A percentile compares a stretch with the other conserved stretches of the same genome.
phyloP scores from a whole-genome alignment of 1,140 invertebrate genomes.

The Lepidurus packardi region DNA sequence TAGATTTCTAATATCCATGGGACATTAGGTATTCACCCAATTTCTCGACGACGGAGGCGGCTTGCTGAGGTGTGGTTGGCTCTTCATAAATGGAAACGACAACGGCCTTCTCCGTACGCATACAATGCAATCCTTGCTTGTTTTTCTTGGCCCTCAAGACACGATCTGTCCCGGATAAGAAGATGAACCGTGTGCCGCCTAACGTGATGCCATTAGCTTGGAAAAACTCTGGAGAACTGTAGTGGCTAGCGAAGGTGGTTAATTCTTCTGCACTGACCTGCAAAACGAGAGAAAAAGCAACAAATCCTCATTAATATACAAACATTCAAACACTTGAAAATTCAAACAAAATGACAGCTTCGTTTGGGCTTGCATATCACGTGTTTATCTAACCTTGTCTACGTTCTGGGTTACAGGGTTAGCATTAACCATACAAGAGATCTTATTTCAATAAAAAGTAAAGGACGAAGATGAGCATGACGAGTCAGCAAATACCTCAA shows the following conservation, averaged over 20 bases:
- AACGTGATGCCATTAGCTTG: conserved; percentile 64
- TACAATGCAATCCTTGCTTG: conserved; percentile 85
- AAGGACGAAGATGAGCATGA: neutral
- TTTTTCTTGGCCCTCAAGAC: conserved; percentile 85
- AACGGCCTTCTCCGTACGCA: conserved; percentile 88
- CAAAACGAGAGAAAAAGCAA: conserved; percentile 41
- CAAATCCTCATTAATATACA: conserved; percentile 41
- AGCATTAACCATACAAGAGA: neutral
- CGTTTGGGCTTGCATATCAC: conserved; percentile 38
- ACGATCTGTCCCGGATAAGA: conserved; percentile 81
- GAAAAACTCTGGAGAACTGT: conserved; percentile 33
- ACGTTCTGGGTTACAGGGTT: conserved; percentile 31
- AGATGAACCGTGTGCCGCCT: conserved; percentile 83
- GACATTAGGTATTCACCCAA: conserved; percentile 89
- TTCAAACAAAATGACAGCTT: conserved; percentile 33
- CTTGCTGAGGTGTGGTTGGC: conserved; percentile 88
- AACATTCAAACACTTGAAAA: conserved; percentile 43
- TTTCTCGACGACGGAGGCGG: conserved; percentile 88
- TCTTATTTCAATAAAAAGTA: neutral
- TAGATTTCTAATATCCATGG: conserved; percentile 72
- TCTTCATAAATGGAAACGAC: conserved; percentile 88
- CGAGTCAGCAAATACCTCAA: neutral
- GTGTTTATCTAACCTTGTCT: conserved; percentile 12
- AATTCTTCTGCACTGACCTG: conserved; percentile 85
- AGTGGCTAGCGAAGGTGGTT: conserved; percentile 46